These are phyloP conservation scores for Alces alces DNA, from an alignment of 2,113 vertebrate species.

Conservation along the genomic window DNA sequence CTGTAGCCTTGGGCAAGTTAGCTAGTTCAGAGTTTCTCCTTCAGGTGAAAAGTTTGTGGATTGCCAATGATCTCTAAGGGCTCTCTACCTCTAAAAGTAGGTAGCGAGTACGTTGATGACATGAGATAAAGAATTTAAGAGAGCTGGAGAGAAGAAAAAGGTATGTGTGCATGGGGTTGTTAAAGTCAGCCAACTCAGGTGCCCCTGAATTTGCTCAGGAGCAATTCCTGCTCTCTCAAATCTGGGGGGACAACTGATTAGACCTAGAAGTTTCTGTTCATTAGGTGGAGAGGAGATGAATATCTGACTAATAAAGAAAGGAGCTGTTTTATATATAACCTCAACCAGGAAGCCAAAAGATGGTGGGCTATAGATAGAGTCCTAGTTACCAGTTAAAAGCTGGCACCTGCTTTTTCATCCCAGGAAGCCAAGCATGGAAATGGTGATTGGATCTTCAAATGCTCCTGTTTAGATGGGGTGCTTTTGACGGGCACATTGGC, in stretches of 20 bases:
- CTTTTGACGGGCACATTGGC: conserved; percentile 18
- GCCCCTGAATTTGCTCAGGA: not conserved
- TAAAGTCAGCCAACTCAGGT: not conserved
- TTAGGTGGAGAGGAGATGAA: not conserved
- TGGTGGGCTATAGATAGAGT: not conserved
- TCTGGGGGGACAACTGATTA: not conserved
- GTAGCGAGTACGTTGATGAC: not conserved
- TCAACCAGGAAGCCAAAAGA: not conserved
- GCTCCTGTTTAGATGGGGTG: not conserved
- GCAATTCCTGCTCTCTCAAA: not conserved
- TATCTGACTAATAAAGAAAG: conserved; percentile 5
- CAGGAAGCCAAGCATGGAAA: conserved; percentile 17
- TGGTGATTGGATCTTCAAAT: not conserved
- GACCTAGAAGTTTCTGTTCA: not conserved
- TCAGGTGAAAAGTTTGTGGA: not conserved
- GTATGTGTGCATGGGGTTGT: not conserved
- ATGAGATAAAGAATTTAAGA: not conserved
- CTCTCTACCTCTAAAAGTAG: not conserved
- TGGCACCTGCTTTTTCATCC: not conserved
- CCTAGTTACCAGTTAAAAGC: not conserved
- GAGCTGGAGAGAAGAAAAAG: not conserved
- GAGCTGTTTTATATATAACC: not conserved
- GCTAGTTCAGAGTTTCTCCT: not conserved
- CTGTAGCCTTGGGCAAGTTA: not conserved
- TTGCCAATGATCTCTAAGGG: not conserved